Percentiles rank a stretch among this genome's conserved stretches.
These are phyloP conservation scores for Halcyon smyrnensis DNA, from an alignment of 2,797 vertebrate genomes.

Conservation along the genomic window DNA sequence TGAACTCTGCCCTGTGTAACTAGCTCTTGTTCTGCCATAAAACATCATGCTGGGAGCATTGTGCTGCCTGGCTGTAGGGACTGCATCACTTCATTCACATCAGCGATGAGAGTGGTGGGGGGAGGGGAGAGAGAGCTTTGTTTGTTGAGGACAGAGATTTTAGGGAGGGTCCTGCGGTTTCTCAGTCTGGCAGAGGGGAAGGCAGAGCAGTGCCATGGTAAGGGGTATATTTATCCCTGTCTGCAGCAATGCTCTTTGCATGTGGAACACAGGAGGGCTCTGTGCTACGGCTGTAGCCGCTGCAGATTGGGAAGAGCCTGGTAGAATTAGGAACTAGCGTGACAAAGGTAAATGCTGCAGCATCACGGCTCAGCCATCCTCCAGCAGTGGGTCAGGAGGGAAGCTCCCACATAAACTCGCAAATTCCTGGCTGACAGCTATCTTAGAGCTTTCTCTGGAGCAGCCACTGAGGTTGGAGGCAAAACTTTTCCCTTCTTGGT, in stretches of 20 bases:
- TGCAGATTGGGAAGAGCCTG: background rate
- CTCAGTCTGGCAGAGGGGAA: background rate
- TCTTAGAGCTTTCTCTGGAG: background rate
- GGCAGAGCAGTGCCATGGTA: background rate
- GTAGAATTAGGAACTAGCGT: background rate
- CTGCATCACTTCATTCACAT: rapidly evolving
- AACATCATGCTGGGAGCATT: background rate
- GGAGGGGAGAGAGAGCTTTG: background rate
- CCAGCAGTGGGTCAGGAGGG: background rate
- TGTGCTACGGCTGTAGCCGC: background rate
- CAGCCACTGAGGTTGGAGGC: background rate
- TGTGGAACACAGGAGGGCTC: background rate
- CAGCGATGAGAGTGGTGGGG: rapidly evolving
- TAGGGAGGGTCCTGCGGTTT: background rate
- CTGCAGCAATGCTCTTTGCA: background rate
- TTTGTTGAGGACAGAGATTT: background rate
- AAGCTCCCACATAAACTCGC: rapidly evolving
- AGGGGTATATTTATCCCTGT: rapidly evolving
- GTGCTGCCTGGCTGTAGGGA: background rate
- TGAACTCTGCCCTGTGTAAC: background rate
- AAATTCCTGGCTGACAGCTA: background rate
- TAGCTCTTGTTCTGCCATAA: background rate
- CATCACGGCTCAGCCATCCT: background rate
- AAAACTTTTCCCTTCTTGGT: background rate
- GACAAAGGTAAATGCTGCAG: background rate